Percentiles rank a stretch among this genome's conserved stretches.
phyloP scores from a whole-genome alignment of 2,113 vertebrate species.

The Rhynchomys soricoides region DNA sequence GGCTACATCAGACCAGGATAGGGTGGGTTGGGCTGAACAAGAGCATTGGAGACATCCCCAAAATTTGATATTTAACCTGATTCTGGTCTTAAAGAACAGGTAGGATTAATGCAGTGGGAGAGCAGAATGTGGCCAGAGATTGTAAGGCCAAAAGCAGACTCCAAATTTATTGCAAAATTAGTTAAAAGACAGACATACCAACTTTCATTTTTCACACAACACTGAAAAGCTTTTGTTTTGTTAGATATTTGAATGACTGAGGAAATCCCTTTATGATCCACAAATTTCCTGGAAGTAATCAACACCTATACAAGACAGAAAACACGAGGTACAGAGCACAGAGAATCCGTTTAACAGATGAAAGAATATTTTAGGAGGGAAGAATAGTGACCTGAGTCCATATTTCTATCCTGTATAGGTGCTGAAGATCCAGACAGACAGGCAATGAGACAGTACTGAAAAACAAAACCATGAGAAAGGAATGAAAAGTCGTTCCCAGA shows the following conservation, averaged over 20 bases:
- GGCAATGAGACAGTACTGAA: background rate
- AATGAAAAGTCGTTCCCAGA: background rate
- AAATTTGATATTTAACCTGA: background rate
- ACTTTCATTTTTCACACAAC: background rate
- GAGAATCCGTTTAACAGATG: background rate
- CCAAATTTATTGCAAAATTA: background rate
- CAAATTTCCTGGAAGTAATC: conserved; percentile 4
- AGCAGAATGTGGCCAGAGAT: background rate
- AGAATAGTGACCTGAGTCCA: background rate
- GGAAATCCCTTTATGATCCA: background rate
- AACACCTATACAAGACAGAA: background rate
- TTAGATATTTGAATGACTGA: background rate
- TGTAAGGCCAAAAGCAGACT: background rate
- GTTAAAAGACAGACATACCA: background rate
- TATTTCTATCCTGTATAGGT: background rate
- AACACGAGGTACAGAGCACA: background rate
- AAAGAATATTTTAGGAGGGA: background rate
- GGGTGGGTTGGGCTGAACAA: too few relatives aligned
- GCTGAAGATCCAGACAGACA: background rate
- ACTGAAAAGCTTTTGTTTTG: background rate
- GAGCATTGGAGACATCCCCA: background rate
- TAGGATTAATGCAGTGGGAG: background rate
- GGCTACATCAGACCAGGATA: background rate
- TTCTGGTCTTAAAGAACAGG: background rate
- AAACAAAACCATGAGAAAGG: background rate